A percentile compares a stretch with the other conserved stretches of the same genome.
These are phyloP conservation scores for Platyrinchus mystaceus DNA, from an alignment of 2,797 vertebrate species.

Conservation along the genomic window DNA sequence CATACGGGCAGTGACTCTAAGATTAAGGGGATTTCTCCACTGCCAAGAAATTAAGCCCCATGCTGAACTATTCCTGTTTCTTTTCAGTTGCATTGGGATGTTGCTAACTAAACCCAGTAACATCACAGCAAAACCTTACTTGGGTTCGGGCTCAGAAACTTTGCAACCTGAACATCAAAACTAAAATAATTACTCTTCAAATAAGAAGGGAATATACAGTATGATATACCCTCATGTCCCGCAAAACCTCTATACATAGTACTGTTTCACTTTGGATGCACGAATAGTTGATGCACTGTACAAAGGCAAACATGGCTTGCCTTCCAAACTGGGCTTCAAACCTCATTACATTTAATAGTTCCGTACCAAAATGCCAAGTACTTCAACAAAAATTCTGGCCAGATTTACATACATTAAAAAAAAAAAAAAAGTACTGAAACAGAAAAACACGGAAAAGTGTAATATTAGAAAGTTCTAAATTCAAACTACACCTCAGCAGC, in stretches of 20 bases:
- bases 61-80: not conserved
- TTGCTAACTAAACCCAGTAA: not conserved
- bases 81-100: not conserved
- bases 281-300: not conserved
- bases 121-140: not conserved
- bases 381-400: not conserved
- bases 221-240: not conserved
- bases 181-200: not conserved
- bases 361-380: not conserved
- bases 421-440: not conserved
- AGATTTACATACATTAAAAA: not conserved
- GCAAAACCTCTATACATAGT: not conserved
- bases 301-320: not conserved
- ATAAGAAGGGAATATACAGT: not conserved
- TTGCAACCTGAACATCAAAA: not conserved
- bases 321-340: not conserved
- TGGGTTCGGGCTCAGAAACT: not conserved
- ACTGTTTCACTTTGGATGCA: not conserved
- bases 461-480: conserved; percentile 14
- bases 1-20: not conserved
- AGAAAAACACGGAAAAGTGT: not conserved
- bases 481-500: not conserved
- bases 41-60: not conserved
- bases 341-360: not conserved
- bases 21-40: not conserved